Conservation (phyloP, 2,113 vertebrate genomes). For the Gadus chalcogrammus region DNA sequence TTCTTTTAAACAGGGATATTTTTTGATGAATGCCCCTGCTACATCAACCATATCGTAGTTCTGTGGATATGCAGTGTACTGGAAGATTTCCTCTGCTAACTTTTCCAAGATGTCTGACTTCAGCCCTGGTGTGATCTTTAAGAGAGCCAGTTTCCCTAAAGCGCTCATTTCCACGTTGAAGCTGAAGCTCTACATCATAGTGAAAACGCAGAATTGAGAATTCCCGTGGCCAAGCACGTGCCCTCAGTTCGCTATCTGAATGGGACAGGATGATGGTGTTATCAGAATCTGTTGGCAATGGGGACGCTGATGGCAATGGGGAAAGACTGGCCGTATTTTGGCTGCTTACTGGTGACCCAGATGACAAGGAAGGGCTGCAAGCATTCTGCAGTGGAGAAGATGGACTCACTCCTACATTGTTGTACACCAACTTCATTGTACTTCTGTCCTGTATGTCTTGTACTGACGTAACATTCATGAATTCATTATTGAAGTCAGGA, state of each 20-base stretch:
- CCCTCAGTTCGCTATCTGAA: no score
- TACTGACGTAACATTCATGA: conserved; percentile 13
- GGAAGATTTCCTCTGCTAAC: conserved; percentile 26
- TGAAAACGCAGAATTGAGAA: neutral
- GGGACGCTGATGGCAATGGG: neutral
- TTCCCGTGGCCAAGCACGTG: neutral
- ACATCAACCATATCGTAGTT: conserved; percentile 22
- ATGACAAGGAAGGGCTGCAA: neutral
- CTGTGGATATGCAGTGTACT: conserved; percentile 22
- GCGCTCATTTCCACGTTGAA: conserved; percentile 16
- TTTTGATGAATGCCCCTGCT: conserved; percentile 25
- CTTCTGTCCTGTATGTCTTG: conserved; percentile 7
- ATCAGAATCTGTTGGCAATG: conserved; percentile 12
- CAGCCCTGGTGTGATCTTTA: neutral
- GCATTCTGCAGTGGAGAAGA: no score
- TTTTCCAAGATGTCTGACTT: conserved; percentile 37
- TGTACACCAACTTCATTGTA: conserved; percentile 18
- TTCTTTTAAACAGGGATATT: conserved; percentile 30
- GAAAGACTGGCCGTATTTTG: neutral
- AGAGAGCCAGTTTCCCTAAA: conserved; percentile 18
- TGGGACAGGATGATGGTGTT: conserved; percentile 13
- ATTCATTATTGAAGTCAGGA: conserved; percentile 22
- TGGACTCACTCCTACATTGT: neutral
- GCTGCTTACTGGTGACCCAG: neutral
- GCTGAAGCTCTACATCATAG: neutral